A percentile compares a stretch with the other conserved stretches of the same genome.
Evolutionary conservation across 2,113 vertebrate species (phyloP).

Genomic region (Thamnophis sirtalis): DNA sequence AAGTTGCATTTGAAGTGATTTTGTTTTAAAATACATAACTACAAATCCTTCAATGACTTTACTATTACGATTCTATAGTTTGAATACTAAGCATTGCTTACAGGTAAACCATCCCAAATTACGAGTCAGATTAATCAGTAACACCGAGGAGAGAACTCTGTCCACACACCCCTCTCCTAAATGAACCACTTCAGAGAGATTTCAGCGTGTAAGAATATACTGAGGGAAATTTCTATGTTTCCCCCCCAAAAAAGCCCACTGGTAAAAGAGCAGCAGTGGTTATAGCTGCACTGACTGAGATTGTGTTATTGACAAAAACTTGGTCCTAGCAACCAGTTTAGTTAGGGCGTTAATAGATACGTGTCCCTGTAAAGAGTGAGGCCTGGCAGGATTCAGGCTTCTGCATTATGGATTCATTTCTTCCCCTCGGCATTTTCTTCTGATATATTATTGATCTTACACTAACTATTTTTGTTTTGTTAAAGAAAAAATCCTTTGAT

Average conservation of each 20-base stretch:
- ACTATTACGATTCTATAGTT: not conserved
- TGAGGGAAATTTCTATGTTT: not conserved
- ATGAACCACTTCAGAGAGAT: not conserved
- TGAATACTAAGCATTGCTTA: not conserved
- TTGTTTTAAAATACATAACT: not conserved
- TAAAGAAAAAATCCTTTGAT: not conserved
- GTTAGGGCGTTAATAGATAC: not conserved
- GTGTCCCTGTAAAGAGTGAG: not conserved
- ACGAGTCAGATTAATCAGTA: not conserved
- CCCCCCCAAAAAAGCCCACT: not conserved
- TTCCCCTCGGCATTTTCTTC: not conserved
- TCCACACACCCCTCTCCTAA: not conserved
- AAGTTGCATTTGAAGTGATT: not conserved
- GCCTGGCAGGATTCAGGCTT: not conserved
- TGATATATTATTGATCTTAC: not conserved
- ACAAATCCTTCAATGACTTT: not conserved
- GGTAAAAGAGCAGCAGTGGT: not conserved
- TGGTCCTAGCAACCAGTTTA: not conserved
- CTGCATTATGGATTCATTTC: not conserved
- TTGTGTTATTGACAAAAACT: conserved; percentile 2
- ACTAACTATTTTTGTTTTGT: conserved; percentile 8
- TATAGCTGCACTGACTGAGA: not conserved
- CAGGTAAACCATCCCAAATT: not conserved
- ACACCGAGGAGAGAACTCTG: conserved; percentile 1
- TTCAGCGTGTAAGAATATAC: not conserved